Percentiles rank a stretch among this genome's conserved stretches.
phyloP scores from a whole-genome alignment of 2,113 vertebrate species.

The Motacilla alba region DNA sequence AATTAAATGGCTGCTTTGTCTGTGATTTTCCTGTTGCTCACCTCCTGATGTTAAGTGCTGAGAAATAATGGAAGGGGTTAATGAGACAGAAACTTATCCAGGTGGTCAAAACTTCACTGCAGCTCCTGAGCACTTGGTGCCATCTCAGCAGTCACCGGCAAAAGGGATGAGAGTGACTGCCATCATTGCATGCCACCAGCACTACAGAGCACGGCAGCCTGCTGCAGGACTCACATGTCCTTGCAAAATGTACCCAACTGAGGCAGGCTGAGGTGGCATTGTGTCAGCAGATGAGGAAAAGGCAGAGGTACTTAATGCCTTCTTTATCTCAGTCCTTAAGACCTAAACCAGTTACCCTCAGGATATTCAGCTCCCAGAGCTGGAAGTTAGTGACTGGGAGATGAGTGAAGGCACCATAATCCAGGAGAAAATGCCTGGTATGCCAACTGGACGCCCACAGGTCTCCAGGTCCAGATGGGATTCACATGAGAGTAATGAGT shows the following conservation, averaged over 20 bases:
- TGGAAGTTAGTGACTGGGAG: neutral
- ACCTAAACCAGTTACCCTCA: neutral
- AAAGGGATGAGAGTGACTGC: neutral
- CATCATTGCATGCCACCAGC: neutral
- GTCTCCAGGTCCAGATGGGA: neutral
- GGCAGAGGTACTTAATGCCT: neutral
- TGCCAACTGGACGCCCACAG: neutral
- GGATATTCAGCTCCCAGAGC: neutral
- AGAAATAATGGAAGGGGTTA: slow-evolving; percentile 20
- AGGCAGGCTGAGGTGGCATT: neutral
- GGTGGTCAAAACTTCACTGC: neutral
- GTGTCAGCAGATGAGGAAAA: neutral
- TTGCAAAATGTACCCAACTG: neutral
- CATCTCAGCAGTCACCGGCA: neutral
- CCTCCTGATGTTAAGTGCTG: neutral
- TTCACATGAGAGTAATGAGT: neutral
- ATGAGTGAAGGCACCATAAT: neutral
- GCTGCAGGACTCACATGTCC: neutral
- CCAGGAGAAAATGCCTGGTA: neutral
- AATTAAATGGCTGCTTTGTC: slow-evolving; percentile 28
- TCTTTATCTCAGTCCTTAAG: neutral
- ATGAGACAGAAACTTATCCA: slow-evolving; percentile 9
- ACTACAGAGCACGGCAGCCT: neutral
- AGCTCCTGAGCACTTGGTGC: neutral
- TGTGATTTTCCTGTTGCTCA: neutral